These are phyloP conservation scores for Heterotis niloticus DNA, from an alignment of 2,113 vertebrate genomes.

Conservation along the genomic window DNA sequence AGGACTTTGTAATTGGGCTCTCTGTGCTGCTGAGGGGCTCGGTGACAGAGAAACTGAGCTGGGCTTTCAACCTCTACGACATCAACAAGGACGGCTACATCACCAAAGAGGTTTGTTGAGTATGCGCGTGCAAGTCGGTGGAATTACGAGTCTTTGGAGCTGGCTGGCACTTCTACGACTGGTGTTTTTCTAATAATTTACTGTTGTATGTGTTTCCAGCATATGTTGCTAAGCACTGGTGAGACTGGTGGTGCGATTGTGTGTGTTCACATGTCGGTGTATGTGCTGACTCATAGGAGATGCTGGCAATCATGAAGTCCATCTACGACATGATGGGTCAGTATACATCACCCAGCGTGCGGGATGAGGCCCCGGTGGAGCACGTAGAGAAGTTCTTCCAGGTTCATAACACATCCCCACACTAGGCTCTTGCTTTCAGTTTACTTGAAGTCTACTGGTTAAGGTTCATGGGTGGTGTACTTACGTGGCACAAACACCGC, in stretches of 20 bases:
- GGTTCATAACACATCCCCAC: slow-evolving; percentile 48
- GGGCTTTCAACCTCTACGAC: slow-evolving; percentile 89
- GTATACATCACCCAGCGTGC: slow-evolving; percentile 77
- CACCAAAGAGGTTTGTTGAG: slow-evolving; percentile 71
- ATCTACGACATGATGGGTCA: slow-evolving; percentile 91
- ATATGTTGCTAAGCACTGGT: neutral
- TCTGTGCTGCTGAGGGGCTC: slow-evolving; percentile 82
- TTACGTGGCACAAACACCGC: too few relatives aligned
- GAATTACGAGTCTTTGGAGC: neutral
- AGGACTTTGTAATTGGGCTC: slow-evolving; percentile 86
- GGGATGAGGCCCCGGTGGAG: slow-evolving; percentile 74
- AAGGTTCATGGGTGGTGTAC: too few relatives aligned
- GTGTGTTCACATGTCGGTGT: neutral
- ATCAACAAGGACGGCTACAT: slow-evolving; percentile 86
- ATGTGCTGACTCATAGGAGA: slow-evolving; percentile 65
- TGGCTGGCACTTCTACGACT: neutral
- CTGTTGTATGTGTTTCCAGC: neutral
- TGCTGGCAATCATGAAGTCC: slow-evolving; percentile 85
- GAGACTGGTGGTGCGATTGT: neutral
- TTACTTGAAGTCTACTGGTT: too few relatives aligned
- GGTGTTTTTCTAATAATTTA: neutral
- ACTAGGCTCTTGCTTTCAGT: neutral
- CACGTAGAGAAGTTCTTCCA: slow-evolving; percentile 87
- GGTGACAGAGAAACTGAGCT: slow-evolving; percentile 81
- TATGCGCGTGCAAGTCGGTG: neutral